These are phyloP conservation scores for Pangasius mekongensis DNA, from an alignment of 2,797 vertebrate genomes.

Conservation along the genomic window DNA sequence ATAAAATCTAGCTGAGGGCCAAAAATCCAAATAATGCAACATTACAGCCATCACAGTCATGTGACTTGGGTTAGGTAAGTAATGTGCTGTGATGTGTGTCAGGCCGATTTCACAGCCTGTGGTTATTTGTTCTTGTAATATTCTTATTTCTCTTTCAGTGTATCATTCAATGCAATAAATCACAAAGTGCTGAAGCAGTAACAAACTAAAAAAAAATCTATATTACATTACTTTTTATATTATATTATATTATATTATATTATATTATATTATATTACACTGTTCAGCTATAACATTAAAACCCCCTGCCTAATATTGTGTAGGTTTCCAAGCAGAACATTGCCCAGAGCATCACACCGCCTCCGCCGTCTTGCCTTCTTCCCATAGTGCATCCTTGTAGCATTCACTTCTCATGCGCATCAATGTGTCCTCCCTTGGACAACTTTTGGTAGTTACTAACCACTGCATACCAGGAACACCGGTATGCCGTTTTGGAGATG, in stretches of 20 bases:
- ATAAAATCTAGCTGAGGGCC: conserved; percentile 26
- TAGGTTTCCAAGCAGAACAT: too few species aligned
- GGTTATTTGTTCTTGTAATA: neutral
- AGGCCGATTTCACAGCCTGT: conserved; percentile 13
- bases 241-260: conserved; percentile 7
- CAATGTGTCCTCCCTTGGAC: too few species aligned
- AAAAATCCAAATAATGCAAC: conserved; percentile 15
- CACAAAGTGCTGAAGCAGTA: neutral
- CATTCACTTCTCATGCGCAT: too few species aligned
- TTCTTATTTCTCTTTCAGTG: neutral
- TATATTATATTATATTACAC: neutral
- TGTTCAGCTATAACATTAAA: too few species aligned
- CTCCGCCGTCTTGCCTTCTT: too few species aligned
- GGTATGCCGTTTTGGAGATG: too few species aligned
- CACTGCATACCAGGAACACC: too few species aligned
- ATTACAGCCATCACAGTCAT: conserved; percentile 18
- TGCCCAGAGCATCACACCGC: too few species aligned
- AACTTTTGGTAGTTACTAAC: too few species aligned
- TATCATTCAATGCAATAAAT: neutral
- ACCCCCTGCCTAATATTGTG: too few species aligned
- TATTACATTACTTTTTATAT: neutral
- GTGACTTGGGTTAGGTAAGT: conserved; percentile 10
- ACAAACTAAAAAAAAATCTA: neutral
- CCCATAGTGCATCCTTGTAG: too few species aligned
- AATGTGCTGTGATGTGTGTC: conserved; percentile 12